These are phyloP conservation scores for Crossaster papposus DNA, from an alignment of 53 echinoderm and acorn worm species.

Conservation along the genomic window DNA sequence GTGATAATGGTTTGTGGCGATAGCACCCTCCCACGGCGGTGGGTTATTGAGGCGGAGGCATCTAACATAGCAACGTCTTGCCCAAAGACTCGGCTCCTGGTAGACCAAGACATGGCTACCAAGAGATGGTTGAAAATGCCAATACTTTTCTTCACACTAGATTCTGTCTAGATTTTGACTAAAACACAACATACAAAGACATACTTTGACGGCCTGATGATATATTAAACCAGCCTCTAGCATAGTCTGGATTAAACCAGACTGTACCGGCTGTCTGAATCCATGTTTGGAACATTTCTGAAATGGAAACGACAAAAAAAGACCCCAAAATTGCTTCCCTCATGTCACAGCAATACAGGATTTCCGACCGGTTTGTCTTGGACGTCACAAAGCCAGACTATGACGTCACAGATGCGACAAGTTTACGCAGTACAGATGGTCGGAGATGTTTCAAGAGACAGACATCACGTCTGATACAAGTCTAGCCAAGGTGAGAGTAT, in stretches of 20 bases:
- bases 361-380: neutral
- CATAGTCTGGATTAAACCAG: conserved; percentile 17
- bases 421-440: neutral
- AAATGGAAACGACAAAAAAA: neutral
- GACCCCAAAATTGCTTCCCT: neutral
- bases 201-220: neutral
- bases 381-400: conserved; percentile 31
- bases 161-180: neutral
- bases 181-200: neutral
- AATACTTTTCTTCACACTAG: too few species aligned
- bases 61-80: too few species aligned
- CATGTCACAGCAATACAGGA: neutral
- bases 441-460: neutral
- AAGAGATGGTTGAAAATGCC: too few species aligned
- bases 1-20: too few species aligned
- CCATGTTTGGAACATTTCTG: neutral
- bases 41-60: too few species aligned
- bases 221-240: neutral
- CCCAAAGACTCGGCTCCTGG: too few species aligned
- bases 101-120: too few species aligned
- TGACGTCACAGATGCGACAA: conserved; percentile 8
- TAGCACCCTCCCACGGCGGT: too few species aligned
- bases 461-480: conserved; percentile 35
- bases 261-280: neutral
- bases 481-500: conserved; percentile 38